A percentile compares a stretch with the other conserved stretches of the same genome.
Evolutionary conservation across 2,888 invertebrate species (phyloP).

Genomic region (Azorinus chamasolen): DNA sequence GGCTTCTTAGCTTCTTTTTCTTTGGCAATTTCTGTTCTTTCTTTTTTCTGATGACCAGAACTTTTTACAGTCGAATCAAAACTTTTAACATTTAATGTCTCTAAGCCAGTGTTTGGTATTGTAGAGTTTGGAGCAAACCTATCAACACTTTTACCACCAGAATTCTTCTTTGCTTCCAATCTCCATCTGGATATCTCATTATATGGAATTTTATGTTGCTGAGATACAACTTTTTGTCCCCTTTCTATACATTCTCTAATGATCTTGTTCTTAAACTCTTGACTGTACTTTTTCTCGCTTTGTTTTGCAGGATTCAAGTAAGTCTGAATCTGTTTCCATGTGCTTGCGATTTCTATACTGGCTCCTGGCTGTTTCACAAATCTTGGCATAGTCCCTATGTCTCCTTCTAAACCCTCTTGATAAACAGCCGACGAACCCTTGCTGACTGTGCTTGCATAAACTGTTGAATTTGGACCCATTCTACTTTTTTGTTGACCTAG

Average conservation of each 20-base stretch:
- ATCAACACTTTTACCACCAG: too few relatives aligned
- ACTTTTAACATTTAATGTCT: too few relatives aligned
- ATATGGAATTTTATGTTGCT: conserved; percentile 54
- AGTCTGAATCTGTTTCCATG: conserved; percentile 63
- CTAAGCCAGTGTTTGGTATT: too few relatives aligned
- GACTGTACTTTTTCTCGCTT: conserved; percentile 44
- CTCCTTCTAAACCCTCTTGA: conserved; percentile 40
- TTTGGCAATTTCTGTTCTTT: too few relatives aligned
- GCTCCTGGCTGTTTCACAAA: conserved; percentile 40
- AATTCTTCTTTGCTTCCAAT: conserved; percentile 42
- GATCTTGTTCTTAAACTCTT: conserved; percentile 52
- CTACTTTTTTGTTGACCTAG: conserved; percentile 36
- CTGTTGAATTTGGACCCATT: conserved; percentile 55
- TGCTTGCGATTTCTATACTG: conserved; percentile 58
- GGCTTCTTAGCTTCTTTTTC: not conserved
- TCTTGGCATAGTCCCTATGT: conserved; percentile 60
- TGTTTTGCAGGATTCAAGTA: conserved; percentile 38
- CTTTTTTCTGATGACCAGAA: not conserved
- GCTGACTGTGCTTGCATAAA: conserved; percentile 16
- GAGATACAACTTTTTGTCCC: conserved; percentile 54
- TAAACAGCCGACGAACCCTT: conserved; percentile 27
- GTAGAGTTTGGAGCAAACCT: too few relatives aligned
- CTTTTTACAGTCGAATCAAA: too few relatives aligned
- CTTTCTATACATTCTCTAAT: conserved; percentile 50
- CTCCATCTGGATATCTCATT: conserved; percentile 64